These are phyloP conservation scores for Recurvirostra avosetta DNA, from an alignment of 2,113 vertebrate species.

Conservation along the genomic window DNA sequence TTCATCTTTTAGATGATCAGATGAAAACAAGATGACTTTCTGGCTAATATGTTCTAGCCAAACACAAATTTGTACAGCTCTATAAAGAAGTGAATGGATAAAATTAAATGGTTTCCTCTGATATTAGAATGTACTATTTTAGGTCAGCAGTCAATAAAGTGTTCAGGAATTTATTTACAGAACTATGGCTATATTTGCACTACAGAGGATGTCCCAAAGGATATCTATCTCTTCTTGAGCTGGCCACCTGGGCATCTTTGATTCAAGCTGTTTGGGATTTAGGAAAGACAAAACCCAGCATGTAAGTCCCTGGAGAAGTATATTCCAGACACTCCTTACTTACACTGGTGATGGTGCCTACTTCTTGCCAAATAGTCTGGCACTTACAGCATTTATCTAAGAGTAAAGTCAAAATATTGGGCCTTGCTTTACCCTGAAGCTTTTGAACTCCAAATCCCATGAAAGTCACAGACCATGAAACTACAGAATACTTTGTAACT, in stretches of 20 bases:
- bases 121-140: conserved; percentile 25
- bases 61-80: neutral
- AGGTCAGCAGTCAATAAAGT: neutral
- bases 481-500: neutral
- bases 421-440: neutral
- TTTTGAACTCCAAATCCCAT: neutral
- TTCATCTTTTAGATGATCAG: conserved; percentile 2
- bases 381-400: neutral
- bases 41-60: neutral
- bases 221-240: neutral
- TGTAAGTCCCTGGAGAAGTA: neutral
- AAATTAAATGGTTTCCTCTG: conserved; percentile 35
- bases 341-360: neutral
- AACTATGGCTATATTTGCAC: neutral
- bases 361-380: neutral
- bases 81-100: neutral
- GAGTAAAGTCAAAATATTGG: neutral
- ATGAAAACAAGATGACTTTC: conserved; percentile 38
- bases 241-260: conserved; percentile 11
- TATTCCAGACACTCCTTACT: neutral
- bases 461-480: neutral
- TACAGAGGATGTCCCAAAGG: neutral
- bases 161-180: conserved; percentile 7
- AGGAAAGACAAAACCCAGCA: neutral
- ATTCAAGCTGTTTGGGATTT: conserved; percentile 6